phyloP scores from a whole-genome alignment of 1,140 invertebrate species.

The Teleogryllus occipitalis region DNA sequence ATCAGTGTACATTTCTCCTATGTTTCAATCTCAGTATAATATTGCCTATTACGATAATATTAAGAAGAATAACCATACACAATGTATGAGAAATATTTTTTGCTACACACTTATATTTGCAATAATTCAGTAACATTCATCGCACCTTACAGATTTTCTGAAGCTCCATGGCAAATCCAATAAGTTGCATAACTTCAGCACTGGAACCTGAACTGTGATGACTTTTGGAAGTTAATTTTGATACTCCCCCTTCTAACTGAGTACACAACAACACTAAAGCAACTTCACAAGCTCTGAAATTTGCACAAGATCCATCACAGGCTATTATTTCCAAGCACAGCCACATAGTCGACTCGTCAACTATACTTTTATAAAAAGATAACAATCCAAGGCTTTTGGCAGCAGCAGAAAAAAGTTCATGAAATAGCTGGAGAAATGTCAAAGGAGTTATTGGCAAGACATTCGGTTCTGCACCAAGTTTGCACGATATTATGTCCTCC shows the following conservation, averaged over 20 bases:
- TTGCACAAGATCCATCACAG: slow-evolving; percentile 60
- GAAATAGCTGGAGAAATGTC: slow-evolving; percentile 52
- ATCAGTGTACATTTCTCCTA: too few relatives aligned
- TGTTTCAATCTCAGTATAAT: too few relatives aligned
- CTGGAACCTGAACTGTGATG: slow-evolving; percentile 24
- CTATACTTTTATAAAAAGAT: slow-evolving; percentile 35
- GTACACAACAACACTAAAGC: slow-evolving; percentile 61
- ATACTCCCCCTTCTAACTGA: slow-evolving; percentile 43
- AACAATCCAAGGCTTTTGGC: slow-evolving; percentile 41
- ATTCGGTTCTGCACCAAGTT: slow-evolving; percentile 52
- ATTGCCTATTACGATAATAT: not conserved
- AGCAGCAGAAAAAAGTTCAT: slow-evolving; percentile 46
- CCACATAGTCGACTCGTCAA: slow-evolving; percentile 20
- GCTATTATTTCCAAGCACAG: slow-evolving; percentile 59
- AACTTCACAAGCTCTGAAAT: slow-evolving; percentile 53
- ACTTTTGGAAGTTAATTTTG: slow-evolving; percentile 28
- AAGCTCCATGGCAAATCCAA: slow-evolving; percentile 48
- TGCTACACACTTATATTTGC: not conserved
- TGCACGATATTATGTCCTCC: slow-evolving; percentile 59
- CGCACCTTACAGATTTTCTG: slow-evolving; percentile 51
- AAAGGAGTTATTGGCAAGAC: slow-evolving; percentile 50
- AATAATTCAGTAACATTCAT: slow-evolving; percentile 20
- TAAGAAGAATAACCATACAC: not conserved
- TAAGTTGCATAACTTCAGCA: slow-evolving; percentile 40
- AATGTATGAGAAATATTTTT: slow-evolving; percentile 20